A percentile compares a stretch with the other conserved stretches of the same genome.
Conservation (phyloP, 2,113 vertebrate species). For the Tachysurus vachellii region DNA sequence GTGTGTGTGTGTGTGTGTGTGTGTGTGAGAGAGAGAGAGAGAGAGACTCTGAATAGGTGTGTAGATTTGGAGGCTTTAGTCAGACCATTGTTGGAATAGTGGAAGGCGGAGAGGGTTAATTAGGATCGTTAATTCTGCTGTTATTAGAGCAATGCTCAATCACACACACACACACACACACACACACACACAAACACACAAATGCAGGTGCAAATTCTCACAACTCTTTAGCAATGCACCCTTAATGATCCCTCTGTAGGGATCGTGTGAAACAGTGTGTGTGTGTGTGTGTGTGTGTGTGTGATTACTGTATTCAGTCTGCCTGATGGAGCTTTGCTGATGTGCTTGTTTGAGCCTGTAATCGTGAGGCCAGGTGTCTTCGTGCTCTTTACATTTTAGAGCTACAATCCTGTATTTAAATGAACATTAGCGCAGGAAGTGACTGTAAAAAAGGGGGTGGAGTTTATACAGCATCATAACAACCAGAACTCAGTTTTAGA, state of each 20-base stretch:
- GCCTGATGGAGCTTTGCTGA: conserved; percentile 24
- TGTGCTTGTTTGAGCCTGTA: conserved; percentile 16
- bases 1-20: conserved; percentile 13
- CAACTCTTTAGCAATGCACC: conserved; percentile 52
- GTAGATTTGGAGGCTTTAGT: conserved; percentile 48
- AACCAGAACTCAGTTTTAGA: not conserved
- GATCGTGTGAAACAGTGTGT: not conserved
- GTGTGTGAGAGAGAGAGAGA: conserved; percentile 36
- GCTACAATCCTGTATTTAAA: not conserved
- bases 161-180: conserved; percentile 27
- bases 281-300: conserved; percentile 28
- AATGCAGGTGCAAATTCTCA: conserved; percentile 51
- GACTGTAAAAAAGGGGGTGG: not conserved
- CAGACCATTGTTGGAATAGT: conserved; percentile 43
- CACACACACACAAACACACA: conserved; percentile 34
- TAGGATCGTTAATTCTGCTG: conserved; percentile 59
- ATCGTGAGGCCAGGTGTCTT: not conserved
- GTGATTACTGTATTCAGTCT: conserved; percentile 24
- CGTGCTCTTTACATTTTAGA: not conserved
- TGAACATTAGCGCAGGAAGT: not conserved
- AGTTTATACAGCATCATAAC: not conserved
- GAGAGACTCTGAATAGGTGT: not conserved
- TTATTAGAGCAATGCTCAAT: conserved; percentile 56
- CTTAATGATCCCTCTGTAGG: conserved; percentile 52
- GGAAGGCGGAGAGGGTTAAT: conserved; percentile 57